A percentile compares a stretch with the other conserved stretches of the same genome.
Conservation (phyloP, 92 coral and sea anemone genomes). For the Phymanthus crucifer region DNA sequence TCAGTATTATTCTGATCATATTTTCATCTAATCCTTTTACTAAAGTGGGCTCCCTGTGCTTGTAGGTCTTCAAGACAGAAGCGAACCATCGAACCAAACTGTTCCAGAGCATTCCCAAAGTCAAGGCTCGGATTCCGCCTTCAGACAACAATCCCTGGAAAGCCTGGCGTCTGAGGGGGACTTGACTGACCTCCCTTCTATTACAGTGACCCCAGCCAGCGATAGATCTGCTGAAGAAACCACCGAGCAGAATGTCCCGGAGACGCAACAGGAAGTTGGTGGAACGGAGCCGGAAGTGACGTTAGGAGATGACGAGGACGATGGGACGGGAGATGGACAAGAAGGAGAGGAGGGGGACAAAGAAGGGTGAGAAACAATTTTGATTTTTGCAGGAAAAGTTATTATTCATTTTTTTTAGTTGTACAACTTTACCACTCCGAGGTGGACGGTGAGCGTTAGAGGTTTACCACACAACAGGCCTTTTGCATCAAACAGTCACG, state of each 20-base stretch:
- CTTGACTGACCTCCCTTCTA: conserved; percentile 69
- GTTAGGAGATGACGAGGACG: conserved; percentile 55
- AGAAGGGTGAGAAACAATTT: conserved; percentile 11
- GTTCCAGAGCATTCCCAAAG: conserved; percentile 53
- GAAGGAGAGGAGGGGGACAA: not conserved
- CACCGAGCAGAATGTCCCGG: conserved; percentile 98
- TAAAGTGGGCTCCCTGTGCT: too few species aligned
- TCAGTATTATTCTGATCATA: too few species aligned
- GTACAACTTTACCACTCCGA: too few species aligned
- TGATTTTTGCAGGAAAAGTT: too few species aligned
- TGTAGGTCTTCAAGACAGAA: conserved; percentile 40
- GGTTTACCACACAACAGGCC: too few species aligned
- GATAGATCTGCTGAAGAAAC: conserved; percentile 56
- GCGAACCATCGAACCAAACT: conserved; percentile 43
- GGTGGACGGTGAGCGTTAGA: too few species aligned
- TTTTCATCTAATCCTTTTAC: too few species aligned
- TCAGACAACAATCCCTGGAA: conserved; percentile 73
- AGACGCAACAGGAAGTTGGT: conserved; percentile 63
- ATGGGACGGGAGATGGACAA: conserved; percentile 18
- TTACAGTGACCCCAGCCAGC: conserved; percentile 69
- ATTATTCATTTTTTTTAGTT: too few species aligned
- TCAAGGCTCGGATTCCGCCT: conserved; percentile 15
- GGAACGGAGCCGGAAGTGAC: conserved; percentile 62
- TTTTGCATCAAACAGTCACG: too few species aligned
- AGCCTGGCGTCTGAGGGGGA: conserved; percentile 82